Evolutionary conservation across 2,888 invertebrate species (phyloP), one percentile per base, ranked within the genome.

Genomic region (Osmoderma eremita): DNA sequence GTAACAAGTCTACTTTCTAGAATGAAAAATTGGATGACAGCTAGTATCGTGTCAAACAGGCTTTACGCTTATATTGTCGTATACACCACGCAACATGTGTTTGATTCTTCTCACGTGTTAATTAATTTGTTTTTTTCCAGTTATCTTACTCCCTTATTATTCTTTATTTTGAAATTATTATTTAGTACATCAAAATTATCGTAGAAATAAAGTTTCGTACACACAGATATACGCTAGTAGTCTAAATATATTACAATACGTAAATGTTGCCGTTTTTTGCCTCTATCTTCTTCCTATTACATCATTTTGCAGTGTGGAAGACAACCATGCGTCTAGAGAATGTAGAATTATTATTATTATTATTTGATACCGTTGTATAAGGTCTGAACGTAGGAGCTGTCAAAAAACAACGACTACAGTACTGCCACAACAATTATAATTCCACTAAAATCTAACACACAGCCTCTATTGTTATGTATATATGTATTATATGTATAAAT

Each of bases 361-460:
- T 74, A 71, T 70, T 73, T 72, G 67, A 30, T 30, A 30, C 6
- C 6, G 30, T 30, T 17, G 8, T 48, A 20, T 70, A 70, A 69
- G 70, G 30, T 67, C 62, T 68, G 51, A 61, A 68, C 30, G 30
- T 30, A 45, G 24, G 45, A 70, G 77, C 73, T 75, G 75, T 78
- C 75, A 64, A 39, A 18, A 75, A 69, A 61, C 30, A 12, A 45
- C 18, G 76, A 53, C 10, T 10, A 36, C 80, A 79, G 79, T 80
- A 79, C 78, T 78, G 77, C 78, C 78, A 80, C 79, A 72, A 73
- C 48, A 41, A 65, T 56, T 48, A 65, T 61, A 61, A 61, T 61
- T 58, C 69, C 75, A 78, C 78, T 78, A 79, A 77, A 75, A 77
- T 78, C 81, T 82, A 82, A 81, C 81, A 82, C 82, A 82, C 82